These are phyloP conservation scores for Psittacus erithacus DNA, from an alignment of 2,113 vertebrate species.

Conservation along the genomic window DNA sequence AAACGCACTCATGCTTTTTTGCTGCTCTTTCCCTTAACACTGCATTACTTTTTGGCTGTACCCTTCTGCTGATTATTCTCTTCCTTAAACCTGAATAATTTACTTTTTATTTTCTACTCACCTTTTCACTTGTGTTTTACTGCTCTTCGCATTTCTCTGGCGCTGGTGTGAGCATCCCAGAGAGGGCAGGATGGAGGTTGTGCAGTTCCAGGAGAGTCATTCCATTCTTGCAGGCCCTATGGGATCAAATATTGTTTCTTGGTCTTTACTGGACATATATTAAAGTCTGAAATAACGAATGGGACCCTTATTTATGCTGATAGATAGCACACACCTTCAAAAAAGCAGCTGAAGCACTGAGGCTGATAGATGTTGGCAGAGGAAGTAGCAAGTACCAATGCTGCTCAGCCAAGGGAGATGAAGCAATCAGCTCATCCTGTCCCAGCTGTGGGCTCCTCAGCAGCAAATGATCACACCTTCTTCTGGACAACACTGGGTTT, in stretches of 20 bases:
- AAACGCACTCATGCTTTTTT: neutral
- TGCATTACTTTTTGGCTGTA: neutral
- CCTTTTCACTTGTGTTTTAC: neutral
- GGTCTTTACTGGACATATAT: neutral
- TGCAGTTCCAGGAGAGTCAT: neutral
- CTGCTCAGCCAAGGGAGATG: neutral
- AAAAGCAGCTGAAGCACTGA: neutral
- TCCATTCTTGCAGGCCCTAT: neutral
- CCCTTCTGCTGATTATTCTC: neutral
- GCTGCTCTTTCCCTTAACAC: neutral
- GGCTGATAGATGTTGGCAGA: neutral
- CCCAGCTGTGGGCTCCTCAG: neutral
- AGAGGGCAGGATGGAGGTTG: neutral
- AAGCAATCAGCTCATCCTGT: neutral
- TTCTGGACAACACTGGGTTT: neutral
- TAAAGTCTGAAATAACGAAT: neutral
- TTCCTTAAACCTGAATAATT: neutral
- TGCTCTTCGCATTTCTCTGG: neutral
- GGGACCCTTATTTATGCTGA: neutral
- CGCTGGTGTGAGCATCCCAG: neutral
- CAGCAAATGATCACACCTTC: neutral
- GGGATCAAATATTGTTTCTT: neutral
- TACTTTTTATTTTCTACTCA: neutral
- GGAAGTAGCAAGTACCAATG: neutral
- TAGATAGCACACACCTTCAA: neutral